Base-by-base conservation (phyloP, 1,140 invertebrate genomes). In the Spodoptera frugiperda region DNA sequence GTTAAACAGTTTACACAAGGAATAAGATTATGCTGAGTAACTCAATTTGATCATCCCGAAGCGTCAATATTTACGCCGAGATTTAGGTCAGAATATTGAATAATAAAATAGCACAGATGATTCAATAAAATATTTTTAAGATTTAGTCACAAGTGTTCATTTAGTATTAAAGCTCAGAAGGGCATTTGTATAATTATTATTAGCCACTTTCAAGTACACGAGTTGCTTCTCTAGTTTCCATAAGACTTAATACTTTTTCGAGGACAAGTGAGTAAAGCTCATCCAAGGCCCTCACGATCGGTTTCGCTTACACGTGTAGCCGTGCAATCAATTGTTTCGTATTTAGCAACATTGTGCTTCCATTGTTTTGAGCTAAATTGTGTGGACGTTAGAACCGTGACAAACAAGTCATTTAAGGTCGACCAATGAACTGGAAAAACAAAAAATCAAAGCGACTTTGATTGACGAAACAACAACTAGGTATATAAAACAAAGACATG, bases 51-150 rank as follows among this genome's bases (percentile, higher is more conserved):
- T 63, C 59, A 12, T 44, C 3, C 14, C 9, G 30, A 15, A 2
- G 9, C 59, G 59, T 63, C 59, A 33, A 44, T 15, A 19, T 63
- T 63, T 63, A 63, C 9, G 9, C 33, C 8, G 9, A 63, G 30
- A 63, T 9, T 15, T 44, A 44, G 33, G 33, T 63, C 33, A 44
- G 33, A 44, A 39, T 63, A n/a, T 15, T 44, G n/a, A 61, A 61
- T 61, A 59, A 59, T 61, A 44, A 63, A 44, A 63, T 63, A 63
- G 59, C 59, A 15, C 15, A 39, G 59, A 12, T 14, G 30, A 44
- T 25, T 0, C 5, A 25, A 25, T 25, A 25, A 25, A 25, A 25
- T 25, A 25, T 25, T n/a, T n/a, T n/a, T n/a, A n/a, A n/a, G n/a
- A n/a, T n/a, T 25, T 25, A 25, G n/a, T 3, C 30, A 17, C 3